These are phyloP conservation scores for Hyperoplus lanceolatus DNA, from an alignment of 2,797 vertebrate genomes.

Conservation along the genomic window DNA sequence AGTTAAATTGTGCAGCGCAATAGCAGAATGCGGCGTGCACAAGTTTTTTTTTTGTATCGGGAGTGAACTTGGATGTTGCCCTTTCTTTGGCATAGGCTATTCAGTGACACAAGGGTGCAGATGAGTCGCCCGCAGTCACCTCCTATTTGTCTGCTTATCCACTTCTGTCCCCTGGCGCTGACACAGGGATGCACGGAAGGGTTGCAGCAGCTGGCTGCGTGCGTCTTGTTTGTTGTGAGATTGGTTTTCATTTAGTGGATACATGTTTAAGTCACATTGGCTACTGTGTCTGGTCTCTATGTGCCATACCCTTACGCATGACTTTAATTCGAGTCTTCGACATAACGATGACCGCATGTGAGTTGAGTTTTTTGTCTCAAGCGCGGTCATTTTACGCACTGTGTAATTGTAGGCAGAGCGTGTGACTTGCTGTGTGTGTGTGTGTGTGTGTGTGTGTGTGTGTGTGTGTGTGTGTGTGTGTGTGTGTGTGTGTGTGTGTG, in stretches of 20 bases:
- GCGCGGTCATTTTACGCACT: conserved; percentile 43
- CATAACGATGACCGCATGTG: not conserved
- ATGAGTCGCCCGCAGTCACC: conserved; percentile 26
- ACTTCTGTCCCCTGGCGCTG: conserved; percentile 33
- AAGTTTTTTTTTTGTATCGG: conserved; percentile 70
- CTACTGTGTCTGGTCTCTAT: not conserved
- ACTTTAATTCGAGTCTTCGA: conserved; percentile 3
- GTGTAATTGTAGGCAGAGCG: conserved; percentile 16
- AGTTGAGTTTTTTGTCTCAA: conserved; percentile 38
- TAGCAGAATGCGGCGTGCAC: conserved; percentile 73
- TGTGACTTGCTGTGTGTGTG: not conserved
- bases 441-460: conserved; percentile 1
- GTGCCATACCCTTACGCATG: not conserved
- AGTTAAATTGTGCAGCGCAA: conserved; percentile 68
- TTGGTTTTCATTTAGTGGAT: conserved; percentile 41
- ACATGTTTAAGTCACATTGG: not conserved
- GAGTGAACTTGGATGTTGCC: conserved; percentile 61
- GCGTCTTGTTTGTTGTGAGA: conserved; percentile 42
- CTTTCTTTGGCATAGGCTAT: not conserved
- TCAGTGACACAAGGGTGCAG: conserved; percentile 31
- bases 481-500: conserved; percentile 21
- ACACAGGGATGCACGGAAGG: conserved; percentile 42
- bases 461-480: not conserved
- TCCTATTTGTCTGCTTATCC: conserved; percentile 16
- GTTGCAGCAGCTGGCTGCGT: conserved; percentile 49